Conservation (phyloP, 1,140 invertebrate species). For the Periplaneta americana region DNA sequence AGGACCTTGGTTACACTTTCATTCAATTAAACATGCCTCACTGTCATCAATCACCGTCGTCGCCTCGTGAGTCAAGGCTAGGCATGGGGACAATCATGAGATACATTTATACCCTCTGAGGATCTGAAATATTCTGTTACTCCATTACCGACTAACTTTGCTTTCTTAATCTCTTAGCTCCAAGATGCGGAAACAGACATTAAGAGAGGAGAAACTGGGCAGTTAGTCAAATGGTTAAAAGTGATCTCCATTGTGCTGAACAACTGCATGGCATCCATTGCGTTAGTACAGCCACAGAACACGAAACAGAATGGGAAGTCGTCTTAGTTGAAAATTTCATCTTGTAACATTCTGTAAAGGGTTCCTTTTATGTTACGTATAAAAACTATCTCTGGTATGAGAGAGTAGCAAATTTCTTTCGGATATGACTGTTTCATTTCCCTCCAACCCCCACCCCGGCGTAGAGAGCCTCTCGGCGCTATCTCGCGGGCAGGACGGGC, state of each 20-base stretch:
- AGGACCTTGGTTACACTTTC: too few species aligned
- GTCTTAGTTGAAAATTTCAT: neutral
- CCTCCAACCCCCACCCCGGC: neutral
- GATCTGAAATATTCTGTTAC: too few species aligned
- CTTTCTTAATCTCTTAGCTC: neutral
- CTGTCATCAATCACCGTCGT: too few species aligned
- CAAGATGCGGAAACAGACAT: neutral
- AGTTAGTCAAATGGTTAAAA: neutral
- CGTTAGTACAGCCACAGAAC: neutral
- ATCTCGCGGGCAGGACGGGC: neutral
- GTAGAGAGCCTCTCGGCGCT: too few species aligned
- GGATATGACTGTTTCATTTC: neutral
- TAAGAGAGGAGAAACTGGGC: neutral
- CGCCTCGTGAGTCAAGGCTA: too few species aligned
- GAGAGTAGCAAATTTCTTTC: neutral
- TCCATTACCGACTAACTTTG: too few species aligned
- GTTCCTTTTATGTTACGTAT: neutral
- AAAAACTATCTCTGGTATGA: neutral
- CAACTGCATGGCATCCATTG: neutral
- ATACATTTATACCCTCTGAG: too few species aligned
- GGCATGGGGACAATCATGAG: too few species aligned
- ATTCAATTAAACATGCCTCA: too few species aligned
- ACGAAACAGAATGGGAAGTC: neutral
- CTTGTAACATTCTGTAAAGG: neutral
- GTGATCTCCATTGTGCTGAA: neutral